Conservation (phyloP, 2,797 vertebrate genomes). For the Peromyscus attwateri region DNA sequence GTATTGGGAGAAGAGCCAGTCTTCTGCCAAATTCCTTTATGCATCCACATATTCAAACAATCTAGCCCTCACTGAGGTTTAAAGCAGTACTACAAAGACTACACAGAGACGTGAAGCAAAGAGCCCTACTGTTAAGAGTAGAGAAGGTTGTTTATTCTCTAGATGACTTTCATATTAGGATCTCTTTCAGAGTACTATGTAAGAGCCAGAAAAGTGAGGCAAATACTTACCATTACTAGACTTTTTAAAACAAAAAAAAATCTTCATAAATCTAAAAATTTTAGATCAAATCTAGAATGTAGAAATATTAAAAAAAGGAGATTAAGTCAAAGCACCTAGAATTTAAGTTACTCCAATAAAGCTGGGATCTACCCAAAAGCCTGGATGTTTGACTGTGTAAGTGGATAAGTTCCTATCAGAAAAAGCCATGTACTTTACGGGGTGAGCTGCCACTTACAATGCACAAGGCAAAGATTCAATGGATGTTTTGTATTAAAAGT, state of each 20-base stretch:
- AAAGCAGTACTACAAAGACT: background rate
- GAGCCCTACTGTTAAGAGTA: background rate
- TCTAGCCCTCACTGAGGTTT: background rate
- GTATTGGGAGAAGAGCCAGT: background rate
- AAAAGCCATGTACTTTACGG: background rate
- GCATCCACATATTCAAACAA: background rate
- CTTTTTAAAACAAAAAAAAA: background rate
- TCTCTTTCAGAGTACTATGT: constrained; percentile 35
- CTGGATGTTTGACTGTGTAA: background rate
- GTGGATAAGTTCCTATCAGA: background rate
- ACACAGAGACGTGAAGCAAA: background rate
- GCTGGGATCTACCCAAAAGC: background rate
- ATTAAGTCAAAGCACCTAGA: background rate
- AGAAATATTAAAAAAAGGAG: background rate
- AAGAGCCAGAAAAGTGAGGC: background rate
- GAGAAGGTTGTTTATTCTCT: background rate
- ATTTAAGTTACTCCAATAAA: background rate
- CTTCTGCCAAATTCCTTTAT: background rate
- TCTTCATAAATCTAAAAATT: background rate
- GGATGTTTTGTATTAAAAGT: constrained; percentile 14
- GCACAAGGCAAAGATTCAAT: background rate
- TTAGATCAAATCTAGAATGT: background rate
- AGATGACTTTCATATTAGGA: constrained; percentile 17
- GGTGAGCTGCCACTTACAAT: background rate
- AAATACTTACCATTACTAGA: background rate